Evolutionary conservation across 2,888 invertebrate species (phyloP), one percentile per base, ranked within the genome.

Genomic region (Standfussiana lucernea): DNA sequence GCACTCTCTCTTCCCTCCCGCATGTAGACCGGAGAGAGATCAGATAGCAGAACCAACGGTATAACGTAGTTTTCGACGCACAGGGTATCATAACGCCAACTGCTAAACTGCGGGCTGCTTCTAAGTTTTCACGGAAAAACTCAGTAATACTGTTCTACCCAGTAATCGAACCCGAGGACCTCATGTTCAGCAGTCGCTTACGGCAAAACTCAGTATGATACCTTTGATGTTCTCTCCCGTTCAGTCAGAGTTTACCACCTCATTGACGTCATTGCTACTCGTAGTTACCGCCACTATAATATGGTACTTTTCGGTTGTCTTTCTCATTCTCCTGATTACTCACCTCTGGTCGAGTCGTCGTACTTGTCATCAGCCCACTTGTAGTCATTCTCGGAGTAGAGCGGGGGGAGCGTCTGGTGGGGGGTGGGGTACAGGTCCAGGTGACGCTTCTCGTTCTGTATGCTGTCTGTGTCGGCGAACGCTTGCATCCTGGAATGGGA

Each of bases 381-480:
- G 91, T 94, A 94, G 81, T 95, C 95, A 72, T 89, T 92, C 75
- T 94, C 95, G 0, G 92, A 82, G 91, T 93, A 96, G 61, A 97
- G 94, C 3, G 97, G 95, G 0, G 97, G 97, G 72, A 97, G 93
- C 10, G 94, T 93, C 92, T 97, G 97, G 88, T 97, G 96, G 0
- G 97, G 97, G 0, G 96, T 96, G 71, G 97, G 97, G 89, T 95
- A 97, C 90, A 97, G 89, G 83, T 95, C 96, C 84, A 95, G 85
- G 37, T 89, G 89, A 2, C 93, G 93, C 89, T 96, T 96, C 88
- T 95, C 94, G 59, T 91, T 91, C 77, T 88, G 86, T 2, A 95
- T 21, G 87, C 96, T 96, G 88, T 95, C 95, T 1, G 93, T 92
- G 82, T 96, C 96, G 59, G 91, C 92, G 87, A 85, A 93, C 0